Base-by-base conservation (phyloP, 2,113 vertebrate genomes). In the Megaptera novaeangliae region DNA sequence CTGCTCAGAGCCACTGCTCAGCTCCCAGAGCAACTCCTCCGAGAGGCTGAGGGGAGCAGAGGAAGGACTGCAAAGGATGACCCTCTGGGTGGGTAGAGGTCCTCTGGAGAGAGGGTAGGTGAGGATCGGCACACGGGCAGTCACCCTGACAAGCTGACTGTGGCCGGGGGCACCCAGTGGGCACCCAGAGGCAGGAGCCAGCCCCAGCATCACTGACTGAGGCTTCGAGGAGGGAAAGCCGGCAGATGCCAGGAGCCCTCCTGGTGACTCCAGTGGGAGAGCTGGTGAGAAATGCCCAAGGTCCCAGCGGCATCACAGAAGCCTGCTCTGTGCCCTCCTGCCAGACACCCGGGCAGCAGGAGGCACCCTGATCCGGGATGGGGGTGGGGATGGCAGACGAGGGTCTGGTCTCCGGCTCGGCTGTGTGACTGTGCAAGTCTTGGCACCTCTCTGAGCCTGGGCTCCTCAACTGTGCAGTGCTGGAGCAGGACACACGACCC, bases 231-330 rank as follows among this genome's bases (percentile, higher is more conserved):
- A 82, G 55, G 20, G 13, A 49, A 36, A 21, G 0, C 0, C 8
- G 39, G 25, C 41, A 23, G 77, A 7, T 25, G 27, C 52, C n/a
- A 20, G 69, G 2, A 36, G 8, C 15, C 6, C 14, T 36, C 34
- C 84, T 13, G 23, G 27, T 10, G 46, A 77, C 78, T 61, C 80
- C 36, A 11, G 6, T 10, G 14, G 52, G n/a, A 85, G 15, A 59
- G 39, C 18, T 39, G 61, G 31, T 44, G 12, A 29, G 82, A 44
- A 25, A 21, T 6, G 0, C 12, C 46, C 1, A 13, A n/a, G 25
- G 4, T 17, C n/a, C 59, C 29, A 2, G 0, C 5, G 29, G 25
- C n/a, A 13, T 27, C 29, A 4, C 66, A 13, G 13, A 74, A 15
- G 69, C 18, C 49, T 2, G 7, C 17, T 41, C 80, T 8, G n/a